Evolutionary conservation across 2,797 vertebrate genomes (phyloP), one percentile per base, ranked within the genome.

Genomic region (Neosilurus hyrtlii): DNA sequence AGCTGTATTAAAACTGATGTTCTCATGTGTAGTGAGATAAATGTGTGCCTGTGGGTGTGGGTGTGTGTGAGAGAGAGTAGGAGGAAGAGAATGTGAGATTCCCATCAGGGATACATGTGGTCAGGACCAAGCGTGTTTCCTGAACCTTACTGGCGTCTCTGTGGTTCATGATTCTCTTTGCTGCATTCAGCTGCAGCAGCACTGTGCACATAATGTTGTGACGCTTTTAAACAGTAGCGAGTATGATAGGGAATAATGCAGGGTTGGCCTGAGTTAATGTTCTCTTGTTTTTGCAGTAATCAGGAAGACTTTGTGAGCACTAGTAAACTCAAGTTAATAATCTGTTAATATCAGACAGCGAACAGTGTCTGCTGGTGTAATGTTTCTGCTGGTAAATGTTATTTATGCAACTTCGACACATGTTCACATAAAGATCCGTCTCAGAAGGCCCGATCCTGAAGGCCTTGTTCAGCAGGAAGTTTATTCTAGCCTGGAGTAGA

Each of bases 251-350:
- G 77, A 82, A 80, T n/a, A 76, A 51, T 54, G 68, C 79, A 78
- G n/a, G 54, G 15, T 14, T 9, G 43, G 82, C 9, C 24, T 70
- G 67, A 79, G 73, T 63, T 59, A 37, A 57, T 37, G 10, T 82
- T 82, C 62, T 82, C 30, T 74, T 57, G 24, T 83, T 77, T 54
- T 84, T 22, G 52, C 82, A 77, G 54, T 70, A 70, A 70, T 83
- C 82, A 79, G 66, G 75, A 65, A 78, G 63, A 68, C 51, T 49
- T 70, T 63, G 9, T 52, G 75, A 63, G 26, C 82, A 77, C 65
- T 51, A 26, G 30, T 20, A 18, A 43, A 43, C 8, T 30, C 30
- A 30, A 43, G 43, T 43, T 43, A 43, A 43, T 24, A 43, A 52
- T 43, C 30, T 68, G 35, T 20, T 49, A 12, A 74, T 51, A 57